phyloP scores from a whole-genome alignment of 2,113 vertebrate genomes.

The Heptranchias perlo region DNA sequence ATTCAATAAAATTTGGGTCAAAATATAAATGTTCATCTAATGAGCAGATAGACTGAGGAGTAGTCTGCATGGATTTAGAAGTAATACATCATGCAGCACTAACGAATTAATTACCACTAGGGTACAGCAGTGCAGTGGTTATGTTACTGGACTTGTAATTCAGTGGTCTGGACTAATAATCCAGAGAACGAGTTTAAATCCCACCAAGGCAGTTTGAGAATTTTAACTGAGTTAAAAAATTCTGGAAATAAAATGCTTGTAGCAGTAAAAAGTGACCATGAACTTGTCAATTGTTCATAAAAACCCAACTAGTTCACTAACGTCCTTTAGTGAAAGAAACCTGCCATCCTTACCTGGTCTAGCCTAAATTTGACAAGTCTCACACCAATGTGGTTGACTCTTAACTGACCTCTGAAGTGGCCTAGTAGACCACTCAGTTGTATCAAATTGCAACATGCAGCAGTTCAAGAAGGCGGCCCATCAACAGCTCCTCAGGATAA shows the following conservation, averaged over 20 bases:
- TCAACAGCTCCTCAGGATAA: neutral
- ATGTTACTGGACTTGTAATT: too few relatives aligned
- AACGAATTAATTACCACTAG: neutral
- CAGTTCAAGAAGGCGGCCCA: neutral
- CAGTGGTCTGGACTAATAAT: neutral
- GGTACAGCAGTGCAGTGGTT: neutral
- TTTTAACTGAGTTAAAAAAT: neutral
- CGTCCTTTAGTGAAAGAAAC: neutral
- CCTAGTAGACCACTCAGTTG: neutral
- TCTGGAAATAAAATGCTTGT: neutral
- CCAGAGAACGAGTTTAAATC: neutral
- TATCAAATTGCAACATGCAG: neutral
- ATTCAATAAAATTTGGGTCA: too few relatives aligned
- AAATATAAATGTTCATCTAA: neutral
- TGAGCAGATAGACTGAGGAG: neutral
- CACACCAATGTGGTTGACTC: too few relatives aligned
- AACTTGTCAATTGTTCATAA: neutral
- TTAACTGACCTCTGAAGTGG: too few relatives aligned
- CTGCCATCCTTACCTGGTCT: neutral
- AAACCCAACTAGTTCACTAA: neutral
- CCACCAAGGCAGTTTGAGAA: neutral
- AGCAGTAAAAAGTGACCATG: neutral
- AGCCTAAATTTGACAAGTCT: too few relatives aligned
- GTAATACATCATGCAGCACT: neutral
- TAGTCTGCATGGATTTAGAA: neutral